Base-by-base conservation (phyloP, 2,113 vertebrate genomes). In the Acanthochromis polyacanthus region DNA sequence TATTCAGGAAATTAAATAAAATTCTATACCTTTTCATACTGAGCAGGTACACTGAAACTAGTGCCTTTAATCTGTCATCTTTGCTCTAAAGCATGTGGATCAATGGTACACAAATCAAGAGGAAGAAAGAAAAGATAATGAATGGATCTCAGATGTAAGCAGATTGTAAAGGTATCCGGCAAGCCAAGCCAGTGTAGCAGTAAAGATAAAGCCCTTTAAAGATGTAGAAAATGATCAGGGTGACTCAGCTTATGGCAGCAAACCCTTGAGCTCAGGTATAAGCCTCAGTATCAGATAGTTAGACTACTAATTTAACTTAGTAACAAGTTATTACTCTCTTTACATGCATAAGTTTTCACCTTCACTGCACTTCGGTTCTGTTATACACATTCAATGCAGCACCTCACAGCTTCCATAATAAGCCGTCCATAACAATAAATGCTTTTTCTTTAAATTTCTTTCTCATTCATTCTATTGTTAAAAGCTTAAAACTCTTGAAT, bases 31-130 rank as follows among this genome's bases (percentile, higher is more conserved):
- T 36, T 36, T 36, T 36, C 32, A 36, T 10, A 36, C 32, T 36
- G 32, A 8, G 32, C 7, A 36, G 45, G 45, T 16, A 17, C 5
- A 1, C 3, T 15, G 15, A 46, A 46, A 46, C 6, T 17, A 77
- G 62, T 70, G 68, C 45, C 60, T 72, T 86, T 80, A 78, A 84
- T 91, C 75, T 72, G 61, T 67, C 62, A 66, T 64, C 53, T 82
- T 56, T 64, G 81, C 71, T 85, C 66, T 67, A 84, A 84, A 91
- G 78, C 61, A 17, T 75, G 61, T 46, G 6, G 59, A 91, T 90
- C 69, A 62, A 62, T 69, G 15, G 22, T 55, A 74, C 76, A 51
- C 32, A 66, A 48, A 71, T 72, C 25, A 43, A 38, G 50, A 36
- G 15, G 71, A 71, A 38, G 71, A 60, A 64, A 52, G 28, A 45